A percentile compares a stretch with the other conserved stretches of the same genome.
These are phyloP conservation scores for Nebria ingens DNA, from an alignment of 1,140 invertebrate species.

Conservation along the genomic window DNA sequence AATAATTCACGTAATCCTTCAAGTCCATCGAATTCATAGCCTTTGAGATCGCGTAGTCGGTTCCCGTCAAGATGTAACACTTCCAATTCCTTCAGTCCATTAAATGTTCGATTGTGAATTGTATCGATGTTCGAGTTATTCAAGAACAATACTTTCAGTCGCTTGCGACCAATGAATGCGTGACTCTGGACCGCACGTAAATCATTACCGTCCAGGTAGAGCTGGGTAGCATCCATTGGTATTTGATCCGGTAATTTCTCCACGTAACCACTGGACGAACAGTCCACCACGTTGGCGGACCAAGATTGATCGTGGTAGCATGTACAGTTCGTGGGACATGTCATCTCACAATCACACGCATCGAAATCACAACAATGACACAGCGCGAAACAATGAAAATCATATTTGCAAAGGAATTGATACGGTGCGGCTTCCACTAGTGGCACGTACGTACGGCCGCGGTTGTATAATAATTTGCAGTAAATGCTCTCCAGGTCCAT, in stretches of 20 bases:
- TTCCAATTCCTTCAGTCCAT: conserved; percentile 71
- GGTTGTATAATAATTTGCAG: conserved; percentile 77
- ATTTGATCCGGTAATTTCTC: conserved; percentile 67
- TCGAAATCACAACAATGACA: conserved; percentile 92
- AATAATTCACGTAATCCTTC: conserved; percentile 51
- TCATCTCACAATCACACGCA: conserved; percentile 92
- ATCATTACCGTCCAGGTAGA: conserved; percentile 83
- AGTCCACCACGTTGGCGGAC: conserved; percentile 87
- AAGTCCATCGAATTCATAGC: conserved; percentile 63
- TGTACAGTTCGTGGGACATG: conserved; percentile 79
- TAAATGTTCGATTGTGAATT: conserved; percentile 83
- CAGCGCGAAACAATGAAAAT: conserved; percentile 78
- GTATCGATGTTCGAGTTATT: conserved; percentile 77
- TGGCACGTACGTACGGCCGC: conserved; percentile 66
- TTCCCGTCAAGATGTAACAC: conserved; percentile 50
- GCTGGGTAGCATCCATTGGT: conserved; percentile 84
- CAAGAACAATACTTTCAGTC: conserved; percentile 68
- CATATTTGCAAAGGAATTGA: conserved; percentile 86
- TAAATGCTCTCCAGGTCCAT: conserved; percentile 82
- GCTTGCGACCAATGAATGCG: conserved; percentile 83
- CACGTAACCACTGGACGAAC: conserved; percentile 62
- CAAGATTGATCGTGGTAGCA: conserved; percentile 89
- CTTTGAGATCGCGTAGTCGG: conserved; percentile 57
- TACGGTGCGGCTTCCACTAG: conserved; percentile 72
- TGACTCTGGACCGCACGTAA: conserved; percentile 67